Base-by-base conservation (phyloP, 2,888 invertebrate genomes). In the Abrostola triplasia region DNA sequence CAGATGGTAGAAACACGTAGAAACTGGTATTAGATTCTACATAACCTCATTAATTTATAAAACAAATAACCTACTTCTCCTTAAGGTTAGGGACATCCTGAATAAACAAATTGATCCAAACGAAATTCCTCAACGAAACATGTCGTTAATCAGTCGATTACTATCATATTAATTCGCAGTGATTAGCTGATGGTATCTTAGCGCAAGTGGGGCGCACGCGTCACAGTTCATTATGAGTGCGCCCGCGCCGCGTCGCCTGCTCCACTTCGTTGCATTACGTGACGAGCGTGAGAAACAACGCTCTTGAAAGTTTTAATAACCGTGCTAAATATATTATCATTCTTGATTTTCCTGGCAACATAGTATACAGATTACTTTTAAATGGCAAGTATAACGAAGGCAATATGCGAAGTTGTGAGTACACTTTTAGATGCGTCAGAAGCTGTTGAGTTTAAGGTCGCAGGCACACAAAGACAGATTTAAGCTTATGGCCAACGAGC, bases 171-270 rank as follows among this genome's bases (percentile, higher is more conserved):
- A 86, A 85, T 85, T 86, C 82, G 86, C 86, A 84, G 81, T 84
- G 85, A 87, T 88, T 84, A 85, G 81, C 67, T 75, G 86, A 87
- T 88, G 82, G 81, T 84, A 83, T 86, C 86, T 84, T 72, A 77
- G 77, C 76, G 64, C 71, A 86, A 85, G 81, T 84, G 77, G 84
- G 77, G 77, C 84, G 85, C 85, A 84, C 84, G 84, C 87, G 86
- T 87, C 86, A 82, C 79, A 81, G 77, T 83, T 82, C 77, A 71
- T 79, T 80, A 84, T 83, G 80, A 79, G 73, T 70, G 74, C 77
- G 73, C 68, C 63, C 38, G 76, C 65, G 72, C 71, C 57, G 55
- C 65, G 65, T 72, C 82, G 81, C 78, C 81, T 83, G 81, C 78
- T 81, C 85, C 77, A 86, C 80, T 81, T 84, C 73, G 71, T 64